Evolutionary conservation across 1,140 invertebrate genomes (phyloP).

Genomic region (Probaryconus sp.): DNA sequence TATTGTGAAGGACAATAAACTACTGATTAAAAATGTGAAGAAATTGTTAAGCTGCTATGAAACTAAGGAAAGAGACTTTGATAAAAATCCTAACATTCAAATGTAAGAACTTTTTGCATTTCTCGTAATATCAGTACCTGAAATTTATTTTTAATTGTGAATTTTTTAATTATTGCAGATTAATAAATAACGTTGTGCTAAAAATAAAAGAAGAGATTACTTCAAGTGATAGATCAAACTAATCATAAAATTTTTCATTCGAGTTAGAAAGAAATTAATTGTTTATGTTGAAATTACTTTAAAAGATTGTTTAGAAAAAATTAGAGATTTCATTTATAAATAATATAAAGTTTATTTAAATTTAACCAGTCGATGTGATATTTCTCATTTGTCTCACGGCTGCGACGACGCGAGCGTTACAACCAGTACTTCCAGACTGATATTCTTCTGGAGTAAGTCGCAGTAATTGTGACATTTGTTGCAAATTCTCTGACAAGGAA

Average conservation of each 20-base stretch:
- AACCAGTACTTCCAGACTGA: slow-evolving; percentile 81
- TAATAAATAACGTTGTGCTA: no score
- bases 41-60: slow-evolving; percentile 6
- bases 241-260: no score
- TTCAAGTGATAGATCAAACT: no score
- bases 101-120: slow-evolving; percentile 35
- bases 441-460: slow-evolving; percentile 85
- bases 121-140: no score
- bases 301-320: no score
- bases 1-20: slow-evolving; percentile 15
- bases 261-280: no score
- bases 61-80: slow-evolving; percentile 10
- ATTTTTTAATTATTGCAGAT: no score
- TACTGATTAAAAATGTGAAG: slow-evolving; percentile 17
- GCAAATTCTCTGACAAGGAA: slow-evolving; percentile 84
- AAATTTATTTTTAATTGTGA: no score
- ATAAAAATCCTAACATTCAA: slow-evolving; percentile 3
- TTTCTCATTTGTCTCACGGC: slow-evolving; percentile 87
- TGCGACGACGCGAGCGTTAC: slow-evolving; percentile 84
- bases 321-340: no score
- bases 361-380: slow-evolving; percentile 77
- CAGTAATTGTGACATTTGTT: slow-evolving; percentile 83
- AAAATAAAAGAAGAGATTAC: no score
- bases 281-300: no score
- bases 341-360: no score